Percentiles rank a stretch among this genome's conserved stretches.
phyloP scores from a whole-genome alignment of 2,797 vertebrate species.

The Threskiornis aethiopicus region DNA sequence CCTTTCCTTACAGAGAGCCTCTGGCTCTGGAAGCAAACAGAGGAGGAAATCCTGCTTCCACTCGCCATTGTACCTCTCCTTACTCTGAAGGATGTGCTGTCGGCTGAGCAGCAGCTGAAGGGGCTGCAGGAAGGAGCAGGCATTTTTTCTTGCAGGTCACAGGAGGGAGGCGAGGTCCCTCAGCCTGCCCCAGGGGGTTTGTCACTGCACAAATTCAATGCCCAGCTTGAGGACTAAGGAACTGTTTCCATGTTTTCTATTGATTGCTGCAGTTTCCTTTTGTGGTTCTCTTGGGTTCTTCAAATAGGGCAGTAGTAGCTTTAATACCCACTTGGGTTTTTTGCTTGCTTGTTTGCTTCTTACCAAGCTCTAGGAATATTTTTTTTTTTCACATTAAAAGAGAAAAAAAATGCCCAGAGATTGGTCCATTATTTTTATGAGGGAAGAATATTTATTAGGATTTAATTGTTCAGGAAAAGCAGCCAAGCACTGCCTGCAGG shows the following conservation, averaged over 20 bases:
- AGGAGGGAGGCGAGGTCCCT: background rate
- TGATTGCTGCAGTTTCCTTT: background rate
- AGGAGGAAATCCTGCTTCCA: conserved; percentile 15
- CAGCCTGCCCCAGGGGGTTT: background rate
- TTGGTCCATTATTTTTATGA: background rate
- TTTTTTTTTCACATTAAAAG: background rate
- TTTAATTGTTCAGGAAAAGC: background rate
- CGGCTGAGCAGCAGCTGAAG: background rate
- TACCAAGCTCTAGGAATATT: background rate
- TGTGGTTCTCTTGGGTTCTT: background rate
- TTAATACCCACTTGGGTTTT: background rate
- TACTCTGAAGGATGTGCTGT: background rate
- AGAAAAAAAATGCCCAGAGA: background rate
- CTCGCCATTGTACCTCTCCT: background rate
- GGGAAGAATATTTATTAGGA: background rate
- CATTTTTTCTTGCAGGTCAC: background rate
- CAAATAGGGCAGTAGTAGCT: background rate
- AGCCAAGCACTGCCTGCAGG: background rate
- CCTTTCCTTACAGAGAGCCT: background rate
- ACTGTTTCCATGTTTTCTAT: background rate
- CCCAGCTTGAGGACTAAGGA: background rate
- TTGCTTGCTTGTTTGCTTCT: background rate
- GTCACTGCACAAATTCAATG: background rate
- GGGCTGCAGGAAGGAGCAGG: background rate
- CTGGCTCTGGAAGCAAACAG: background rate